Percentiles rank a stretch among this genome's conserved stretches.
Evolutionary conservation across 1,140 invertebrate genomes (phyloP).

Genomic region (Paraescarpia echinospica): DNA sequence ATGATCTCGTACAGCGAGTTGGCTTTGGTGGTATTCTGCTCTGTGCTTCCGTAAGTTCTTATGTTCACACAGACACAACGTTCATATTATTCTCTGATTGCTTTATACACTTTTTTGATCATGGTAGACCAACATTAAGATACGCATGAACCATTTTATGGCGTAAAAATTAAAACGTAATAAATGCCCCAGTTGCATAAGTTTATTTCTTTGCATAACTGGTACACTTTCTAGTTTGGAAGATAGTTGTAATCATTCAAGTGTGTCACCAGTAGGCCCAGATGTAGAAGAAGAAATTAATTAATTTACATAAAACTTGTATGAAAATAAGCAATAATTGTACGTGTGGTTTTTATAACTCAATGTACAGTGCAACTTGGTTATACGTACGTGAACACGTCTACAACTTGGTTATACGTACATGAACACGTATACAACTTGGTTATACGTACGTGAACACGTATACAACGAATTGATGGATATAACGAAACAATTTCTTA

Average conservation of each 20-base stretch:
- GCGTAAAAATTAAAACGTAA: no score
- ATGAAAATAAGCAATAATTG: neutral
- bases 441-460: no score
- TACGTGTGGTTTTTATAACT: neutral
- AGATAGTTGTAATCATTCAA: neutral
- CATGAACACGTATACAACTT: no score
- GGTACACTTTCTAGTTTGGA: neutral
- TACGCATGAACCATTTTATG: no score
- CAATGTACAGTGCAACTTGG: no score
- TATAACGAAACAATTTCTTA: no score
- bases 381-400: no score
- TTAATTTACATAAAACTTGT: neutral
- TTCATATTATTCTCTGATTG: neutral
- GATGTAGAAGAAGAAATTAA: neutral
- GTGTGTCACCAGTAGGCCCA: neutral
- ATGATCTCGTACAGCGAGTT: constrained; percentile 89
- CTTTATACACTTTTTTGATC: neutral
- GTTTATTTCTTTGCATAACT: neutral
- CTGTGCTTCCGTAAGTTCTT: constrained; percentile 82
- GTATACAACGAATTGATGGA: no score
- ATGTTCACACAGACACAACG: neutral
- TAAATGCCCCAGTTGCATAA: no score
- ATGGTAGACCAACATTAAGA: neutral
- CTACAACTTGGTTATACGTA: no score
- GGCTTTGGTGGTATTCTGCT: constrained; percentile 97